phyloP scores from a whole-genome alignment of 2,888 invertebrate genomes.

The Patella ulyssiponensis region DNA sequence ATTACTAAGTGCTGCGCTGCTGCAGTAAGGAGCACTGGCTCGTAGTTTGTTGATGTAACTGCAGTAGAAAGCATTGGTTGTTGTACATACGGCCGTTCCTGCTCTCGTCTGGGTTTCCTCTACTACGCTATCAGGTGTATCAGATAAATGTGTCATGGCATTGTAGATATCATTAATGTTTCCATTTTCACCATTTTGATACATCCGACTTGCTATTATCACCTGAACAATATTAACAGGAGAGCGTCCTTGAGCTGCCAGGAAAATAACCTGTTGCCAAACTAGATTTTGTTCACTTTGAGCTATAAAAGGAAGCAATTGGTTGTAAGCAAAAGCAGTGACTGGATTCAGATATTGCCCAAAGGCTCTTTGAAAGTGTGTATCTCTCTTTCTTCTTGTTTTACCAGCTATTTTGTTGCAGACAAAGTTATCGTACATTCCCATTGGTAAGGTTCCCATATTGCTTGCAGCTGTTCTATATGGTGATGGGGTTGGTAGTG shows the following conservation, averaged over 20 bases:
- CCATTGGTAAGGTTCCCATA: not conserved
- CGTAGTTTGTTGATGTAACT: not conserved
- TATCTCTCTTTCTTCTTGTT: not conserved
- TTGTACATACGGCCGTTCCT: not conserved
- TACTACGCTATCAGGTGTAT: not conserved
- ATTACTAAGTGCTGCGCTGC: conserved; percentile 1
- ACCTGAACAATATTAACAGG: not conserved
- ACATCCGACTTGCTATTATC: not conserved
- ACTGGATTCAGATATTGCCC: not conserved
- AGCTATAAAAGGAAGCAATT: not conserved
- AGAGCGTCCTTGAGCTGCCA: not conserved
- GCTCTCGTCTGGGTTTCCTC: conserved; percentile 2
- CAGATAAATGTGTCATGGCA: not conserved
- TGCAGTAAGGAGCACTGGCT: conserved; percentile 1
- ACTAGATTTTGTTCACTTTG: not conserved
- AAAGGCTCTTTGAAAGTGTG: not conserved
- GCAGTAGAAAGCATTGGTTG: conserved; percentile 1
- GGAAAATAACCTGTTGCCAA: not conserved
- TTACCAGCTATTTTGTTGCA: conserved; percentile 2
- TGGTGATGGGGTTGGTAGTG: not conserved
- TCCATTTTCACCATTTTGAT: not conserved
- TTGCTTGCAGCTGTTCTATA: not conserved
- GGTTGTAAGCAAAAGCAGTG: not conserved
- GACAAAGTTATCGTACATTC: conserved; percentile 4
- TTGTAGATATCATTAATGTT: conserved; percentile 4